Conservation (phyloP, 2,113 vertebrate species). For the Acinonyx jubatus region DNA sequence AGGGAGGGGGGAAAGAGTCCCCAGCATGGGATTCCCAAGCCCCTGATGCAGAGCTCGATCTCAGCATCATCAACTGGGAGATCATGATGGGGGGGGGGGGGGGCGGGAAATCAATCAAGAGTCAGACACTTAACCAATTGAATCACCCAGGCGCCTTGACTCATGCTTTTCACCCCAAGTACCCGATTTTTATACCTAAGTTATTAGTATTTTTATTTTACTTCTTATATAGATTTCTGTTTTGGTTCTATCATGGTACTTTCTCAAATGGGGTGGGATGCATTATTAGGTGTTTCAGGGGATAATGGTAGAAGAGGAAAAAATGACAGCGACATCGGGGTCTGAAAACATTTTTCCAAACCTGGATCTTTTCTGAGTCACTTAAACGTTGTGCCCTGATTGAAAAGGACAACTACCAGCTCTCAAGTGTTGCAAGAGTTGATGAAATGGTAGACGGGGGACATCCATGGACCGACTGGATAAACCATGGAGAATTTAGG, state of each 20-base stretch:
- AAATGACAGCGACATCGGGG: neutral
- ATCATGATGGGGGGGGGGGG: too few relatives aligned
- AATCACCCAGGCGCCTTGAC: too few relatives aligned
- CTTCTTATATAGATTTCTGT: neutral
- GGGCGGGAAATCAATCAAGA: too few relatives aligned
- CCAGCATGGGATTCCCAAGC: too few relatives aligned
- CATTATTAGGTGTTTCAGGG: neutral
- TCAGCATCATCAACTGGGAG: too few relatives aligned
- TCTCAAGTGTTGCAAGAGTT: neutral
- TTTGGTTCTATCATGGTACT: neutral
- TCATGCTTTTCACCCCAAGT: neutral
- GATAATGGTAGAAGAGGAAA: neutral
- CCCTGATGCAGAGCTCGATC: too few relatives aligned
- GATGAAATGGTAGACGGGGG: neutral
- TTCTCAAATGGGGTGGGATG: neutral
- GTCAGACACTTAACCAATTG: too few relatives aligned
- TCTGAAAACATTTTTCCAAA: neutral
- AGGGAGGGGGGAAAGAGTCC: too few relatives aligned
- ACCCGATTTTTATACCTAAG: neutral
- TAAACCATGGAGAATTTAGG: neutral
- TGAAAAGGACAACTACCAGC: neutral
- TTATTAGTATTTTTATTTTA: neutral
- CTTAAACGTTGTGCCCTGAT: neutral
- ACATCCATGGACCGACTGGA: neutral
- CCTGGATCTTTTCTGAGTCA: neutral